Evolutionary conservation across 2,888 invertebrate genomes (phyloP).

Genomic region (Andricus quercusramuli): DNA sequence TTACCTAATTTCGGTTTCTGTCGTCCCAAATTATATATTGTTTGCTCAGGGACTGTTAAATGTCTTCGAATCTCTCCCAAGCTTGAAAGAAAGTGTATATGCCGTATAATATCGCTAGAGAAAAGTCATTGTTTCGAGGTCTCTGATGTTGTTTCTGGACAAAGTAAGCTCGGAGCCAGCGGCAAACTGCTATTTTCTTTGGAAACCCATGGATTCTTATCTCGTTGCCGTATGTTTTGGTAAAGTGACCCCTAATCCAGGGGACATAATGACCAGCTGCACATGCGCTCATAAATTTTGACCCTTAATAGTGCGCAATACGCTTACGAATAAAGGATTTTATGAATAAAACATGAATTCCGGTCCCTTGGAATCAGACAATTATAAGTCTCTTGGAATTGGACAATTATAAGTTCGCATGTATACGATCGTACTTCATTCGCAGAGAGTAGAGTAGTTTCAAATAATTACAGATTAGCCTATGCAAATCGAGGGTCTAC

Average conservation of each 20-base stretch:
- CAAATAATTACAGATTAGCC: constrained; percentile 41
- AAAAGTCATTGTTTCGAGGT: constrained; percentile 47
- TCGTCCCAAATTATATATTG: background rate
- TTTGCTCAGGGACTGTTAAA: constrained; percentile 20
- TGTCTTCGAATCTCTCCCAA: constrained; percentile 3
- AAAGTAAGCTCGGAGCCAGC: constrained; percentile 57
- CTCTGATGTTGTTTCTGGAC: constrained; percentile 60
- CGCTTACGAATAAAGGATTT: constrained; percentile 28
- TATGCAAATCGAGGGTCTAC: constrained; percentile 26
- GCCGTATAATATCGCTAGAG: constrained; percentile 48
- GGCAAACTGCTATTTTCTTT: constrained; percentile 66
- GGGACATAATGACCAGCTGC: constrained; percentile 51
- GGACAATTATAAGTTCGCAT: constrained; percentile 42
- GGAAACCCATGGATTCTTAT: constrained; percentile 61
- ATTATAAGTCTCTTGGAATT: constrained; percentile 38
- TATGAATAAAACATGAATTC: constrained; percentile 38
- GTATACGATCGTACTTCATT: constrained; percentile 37
- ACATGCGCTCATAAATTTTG: constrained; percentile 42
- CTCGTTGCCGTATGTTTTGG: constrained; percentile 65
- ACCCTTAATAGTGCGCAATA: constrained; percentile 24
- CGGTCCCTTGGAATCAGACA: constrained; percentile 26
- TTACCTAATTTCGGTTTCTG: constrained; percentile 5
- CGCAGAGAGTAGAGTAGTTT: constrained; percentile 9
- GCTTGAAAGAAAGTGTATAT: constrained; percentile 50
- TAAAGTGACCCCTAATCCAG: constrained; percentile 57